phyloP scores from a whole-genome alignment of 2,113 vertebrate species.

The Andinoacara biseriatus region DNA sequence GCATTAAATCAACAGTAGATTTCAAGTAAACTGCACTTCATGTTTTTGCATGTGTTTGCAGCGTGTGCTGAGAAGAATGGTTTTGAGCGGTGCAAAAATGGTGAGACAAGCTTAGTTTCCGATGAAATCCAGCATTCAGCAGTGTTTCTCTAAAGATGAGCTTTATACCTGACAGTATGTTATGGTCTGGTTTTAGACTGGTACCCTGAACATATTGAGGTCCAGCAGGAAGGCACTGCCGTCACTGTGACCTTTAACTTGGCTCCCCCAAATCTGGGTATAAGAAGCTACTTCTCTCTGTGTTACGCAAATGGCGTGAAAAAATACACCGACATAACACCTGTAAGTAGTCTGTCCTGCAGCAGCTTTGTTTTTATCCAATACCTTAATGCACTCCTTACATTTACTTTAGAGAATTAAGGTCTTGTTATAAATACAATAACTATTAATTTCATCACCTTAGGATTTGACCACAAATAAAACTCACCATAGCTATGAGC shows the following conservation, averaged over 20 bases:
- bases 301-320: slow-evolving; percentile 68
- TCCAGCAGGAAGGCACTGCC: slow-evolving; percentile 68
- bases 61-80: slow-evolving; percentile 81
- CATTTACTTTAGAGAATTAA: background rate
- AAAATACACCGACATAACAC: slow-evolving; percentile 68
- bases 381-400: background rate
- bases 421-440: background rate
- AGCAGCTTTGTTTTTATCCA: background rate
- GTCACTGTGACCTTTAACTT: slow-evolving; percentile 81
- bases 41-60: slow-evolving; percentile 66
- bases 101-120: slow-evolving; percentile 47
- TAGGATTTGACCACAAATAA: slow-evolving; percentile 70
- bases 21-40: background rate
- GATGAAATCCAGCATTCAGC: background rate
- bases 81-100: slow-evolving; percentile 74
- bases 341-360: slow-evolving; percentile 58
- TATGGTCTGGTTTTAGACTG: slow-evolving; percentile 70
- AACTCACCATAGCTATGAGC: slow-evolving; percentile 74
- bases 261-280: slow-evolving; percentile 74
- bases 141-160: background rate
- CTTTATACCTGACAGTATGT: background rate
- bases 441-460: background rate
- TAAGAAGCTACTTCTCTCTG: slow-evolving; percentile 77
- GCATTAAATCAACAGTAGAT: background rate
- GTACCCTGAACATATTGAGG: slow-evolving; percentile 74